Conservation (phyloP, 2,888 invertebrate genomes). For the Nemurella pictetii region DNA sequence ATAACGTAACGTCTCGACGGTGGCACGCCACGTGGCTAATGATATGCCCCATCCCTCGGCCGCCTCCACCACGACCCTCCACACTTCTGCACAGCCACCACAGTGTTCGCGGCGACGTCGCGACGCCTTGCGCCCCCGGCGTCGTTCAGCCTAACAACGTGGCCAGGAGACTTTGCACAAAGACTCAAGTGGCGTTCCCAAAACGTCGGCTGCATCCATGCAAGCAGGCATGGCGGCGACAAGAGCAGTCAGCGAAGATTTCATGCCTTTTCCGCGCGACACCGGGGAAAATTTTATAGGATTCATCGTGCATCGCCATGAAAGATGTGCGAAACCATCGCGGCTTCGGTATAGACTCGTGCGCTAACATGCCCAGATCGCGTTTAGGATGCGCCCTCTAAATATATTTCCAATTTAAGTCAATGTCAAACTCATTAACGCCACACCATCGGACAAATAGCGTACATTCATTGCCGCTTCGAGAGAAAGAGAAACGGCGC, state of each 20-base stretch:
- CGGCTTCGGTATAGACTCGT: no score
- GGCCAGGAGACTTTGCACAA: background rate
- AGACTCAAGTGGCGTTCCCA: background rate
- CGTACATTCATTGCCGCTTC: background rate
- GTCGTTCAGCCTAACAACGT: background rate
- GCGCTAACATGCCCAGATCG: no score
- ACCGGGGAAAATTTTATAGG: no score
- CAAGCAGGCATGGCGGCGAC: background rate
- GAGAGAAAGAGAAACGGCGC: background rate
- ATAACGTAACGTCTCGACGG: background rate
- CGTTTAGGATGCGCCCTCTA: background rate
- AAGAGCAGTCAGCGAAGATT: background rate
- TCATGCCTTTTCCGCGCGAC: no score
- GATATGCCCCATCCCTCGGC: background rate
- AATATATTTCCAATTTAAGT: background rate
- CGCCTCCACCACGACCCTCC: no score
- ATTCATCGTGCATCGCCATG: no score
- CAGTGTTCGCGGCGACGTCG: no score
- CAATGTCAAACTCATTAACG: background rate
- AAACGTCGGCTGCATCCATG: no score
- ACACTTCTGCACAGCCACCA: no score
- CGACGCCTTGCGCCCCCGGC: background rate
- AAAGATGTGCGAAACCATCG: no score
- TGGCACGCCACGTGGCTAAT: background rate
- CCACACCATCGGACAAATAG: background rate